These are phyloP conservation scores for Orthonevra nobilis DNA, from an alignment of 2,888 invertebrate species.

Conservation along the genomic window DNA sequence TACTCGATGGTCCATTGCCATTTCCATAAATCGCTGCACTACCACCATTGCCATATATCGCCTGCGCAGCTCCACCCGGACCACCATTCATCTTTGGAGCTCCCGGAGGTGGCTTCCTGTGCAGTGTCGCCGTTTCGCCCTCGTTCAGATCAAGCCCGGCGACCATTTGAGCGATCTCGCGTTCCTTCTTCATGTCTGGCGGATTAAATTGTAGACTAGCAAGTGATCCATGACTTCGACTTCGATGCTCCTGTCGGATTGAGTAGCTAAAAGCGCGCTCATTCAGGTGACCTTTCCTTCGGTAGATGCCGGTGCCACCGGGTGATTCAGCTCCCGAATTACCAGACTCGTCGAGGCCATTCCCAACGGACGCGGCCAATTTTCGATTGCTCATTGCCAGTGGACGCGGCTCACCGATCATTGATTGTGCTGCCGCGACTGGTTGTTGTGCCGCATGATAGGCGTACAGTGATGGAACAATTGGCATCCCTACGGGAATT, in stretches of 20 bases:
- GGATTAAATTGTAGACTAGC: slow-evolving; percentile 94
- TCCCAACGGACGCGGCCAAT: slow-evolving; percentile 86
- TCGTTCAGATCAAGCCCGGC: slow-evolving; percentile 92
- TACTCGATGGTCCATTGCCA: slow-evolving; percentile 75
- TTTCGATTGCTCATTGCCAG: slow-evolving; percentile 82
- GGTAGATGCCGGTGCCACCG: slow-evolving; percentile 90
- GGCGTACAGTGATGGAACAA: slow-evolving; percentile 81
- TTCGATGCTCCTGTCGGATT: slow-evolving; percentile 95
- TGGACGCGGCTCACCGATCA: slow-evolving; percentile 82
- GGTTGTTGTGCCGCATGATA: slow-evolving; percentile 79
- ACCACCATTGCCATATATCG: slow-evolving; percentile 74
- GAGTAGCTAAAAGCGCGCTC: slow-evolving; percentile 96
- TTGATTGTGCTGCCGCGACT: slow-evolving; percentile 82
- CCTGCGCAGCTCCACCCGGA: slow-evolving; percentile 70
- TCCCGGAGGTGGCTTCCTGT: slow-evolving; percentile 74
- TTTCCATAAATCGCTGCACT: slow-evolving; percentile 73
- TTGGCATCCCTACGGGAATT: slow-evolving; percentile 80
- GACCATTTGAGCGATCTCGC: slow-evolving; percentile 95
- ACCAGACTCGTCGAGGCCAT: slow-evolving; percentile 82
- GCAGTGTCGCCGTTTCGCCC: slow-evolving; percentile 82
- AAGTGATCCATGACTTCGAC: slow-evolving; percentile 94
- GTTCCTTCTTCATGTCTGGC: slow-evolving; percentile 92
- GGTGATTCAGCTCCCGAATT: slow-evolving; percentile 82
- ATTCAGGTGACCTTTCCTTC: slow-evolving; percentile 94
- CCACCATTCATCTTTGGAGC: slow-evolving; percentile 74